phyloP scores from a whole-genome alignment of 2,113 vertebrate species.

The Phyllostomus hastatus region DNA sequence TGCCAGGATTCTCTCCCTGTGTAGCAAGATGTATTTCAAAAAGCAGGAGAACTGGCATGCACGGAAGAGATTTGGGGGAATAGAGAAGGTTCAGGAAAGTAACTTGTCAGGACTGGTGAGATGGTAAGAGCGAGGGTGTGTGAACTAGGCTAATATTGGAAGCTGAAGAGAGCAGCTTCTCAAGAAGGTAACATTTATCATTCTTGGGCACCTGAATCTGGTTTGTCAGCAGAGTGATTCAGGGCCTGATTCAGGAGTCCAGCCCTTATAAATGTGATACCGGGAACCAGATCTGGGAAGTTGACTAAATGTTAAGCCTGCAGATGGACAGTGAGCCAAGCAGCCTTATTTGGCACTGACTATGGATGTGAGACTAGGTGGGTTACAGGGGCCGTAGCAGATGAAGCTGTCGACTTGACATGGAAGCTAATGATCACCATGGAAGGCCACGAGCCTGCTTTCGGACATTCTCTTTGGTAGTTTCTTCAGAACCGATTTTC shows the following conservation, averaged over 20 bases:
- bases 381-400: no score
- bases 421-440: background rate
- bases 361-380: background rate
- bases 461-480: background rate
- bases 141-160: background rate
- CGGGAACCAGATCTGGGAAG: background rate
- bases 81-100: background rate
- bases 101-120: background rate
- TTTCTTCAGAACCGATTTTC: background rate
- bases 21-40: background rate
- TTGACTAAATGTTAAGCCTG: background rate
- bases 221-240: background rate
- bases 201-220: background rate
- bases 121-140: background rate
- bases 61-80: fast-evolving
- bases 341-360: background rate
- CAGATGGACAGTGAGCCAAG: background rate
- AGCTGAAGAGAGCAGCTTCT: background rate
- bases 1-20: background rate
- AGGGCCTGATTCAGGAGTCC: background rate
- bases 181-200: background rate
- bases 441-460: background rate
- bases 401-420: no score
- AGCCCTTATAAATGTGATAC: background rate
- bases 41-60: background rate